phyloP scores from a whole-genome alignment of 1,140 invertebrate genomes.

The Drosophila seguyi region DNA sequence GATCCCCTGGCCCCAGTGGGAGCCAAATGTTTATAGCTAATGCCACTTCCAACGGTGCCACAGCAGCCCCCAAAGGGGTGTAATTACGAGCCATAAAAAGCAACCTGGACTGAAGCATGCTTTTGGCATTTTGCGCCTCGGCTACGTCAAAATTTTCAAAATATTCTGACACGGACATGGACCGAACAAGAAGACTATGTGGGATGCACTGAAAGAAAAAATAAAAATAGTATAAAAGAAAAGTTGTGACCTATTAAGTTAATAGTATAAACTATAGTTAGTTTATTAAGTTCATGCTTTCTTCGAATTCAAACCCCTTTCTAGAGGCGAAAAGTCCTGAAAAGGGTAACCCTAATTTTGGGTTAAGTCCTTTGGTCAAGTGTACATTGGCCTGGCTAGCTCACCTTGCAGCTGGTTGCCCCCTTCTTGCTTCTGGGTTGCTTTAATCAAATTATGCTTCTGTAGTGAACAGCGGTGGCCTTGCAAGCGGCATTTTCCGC shows the following conservation, averaged over 20 bases:
- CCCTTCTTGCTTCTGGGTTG: conserved; percentile 42
- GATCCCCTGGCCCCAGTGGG: conserved; percentile 32
- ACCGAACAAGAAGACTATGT: conserved; percentile 22
- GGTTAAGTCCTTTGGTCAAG: conserved; percentile 6
- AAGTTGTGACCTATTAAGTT: too few species aligned
- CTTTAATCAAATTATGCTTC: conserved; percentile 77
- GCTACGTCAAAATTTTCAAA: conserved; percentile 49
- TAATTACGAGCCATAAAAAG: conserved; percentile 61
- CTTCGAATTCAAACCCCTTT: background rate
- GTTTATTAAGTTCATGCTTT: too few species aligned
- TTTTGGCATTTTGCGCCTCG: conserved; percentile 56
- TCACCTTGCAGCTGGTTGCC: conserved; percentile 26
- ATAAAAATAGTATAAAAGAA: too few species aligned
- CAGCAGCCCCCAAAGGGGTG: conserved; percentile 48
- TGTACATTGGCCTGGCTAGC: conserved; percentile 21
- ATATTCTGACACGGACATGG: conserved; percentile 44
- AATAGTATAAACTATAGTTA: too few species aligned
- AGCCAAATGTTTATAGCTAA: conserved; percentile 57
- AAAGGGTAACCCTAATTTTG: fast-evolving
- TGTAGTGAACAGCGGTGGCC: conserved; percentile 46
- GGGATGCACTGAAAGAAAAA: conserved; percentile 14
- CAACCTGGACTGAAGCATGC: conserved; percentile 49
- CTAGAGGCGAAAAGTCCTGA: background rate
- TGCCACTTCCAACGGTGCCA: conserved; percentile 19
- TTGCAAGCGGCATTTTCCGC: conserved; percentile 68